Evolutionary conservation across 2,797 vertebrate genomes (phyloP), one percentile per base, ranked within the genome.

Genomic region (Heteromormyrus szaboi): DNA sequence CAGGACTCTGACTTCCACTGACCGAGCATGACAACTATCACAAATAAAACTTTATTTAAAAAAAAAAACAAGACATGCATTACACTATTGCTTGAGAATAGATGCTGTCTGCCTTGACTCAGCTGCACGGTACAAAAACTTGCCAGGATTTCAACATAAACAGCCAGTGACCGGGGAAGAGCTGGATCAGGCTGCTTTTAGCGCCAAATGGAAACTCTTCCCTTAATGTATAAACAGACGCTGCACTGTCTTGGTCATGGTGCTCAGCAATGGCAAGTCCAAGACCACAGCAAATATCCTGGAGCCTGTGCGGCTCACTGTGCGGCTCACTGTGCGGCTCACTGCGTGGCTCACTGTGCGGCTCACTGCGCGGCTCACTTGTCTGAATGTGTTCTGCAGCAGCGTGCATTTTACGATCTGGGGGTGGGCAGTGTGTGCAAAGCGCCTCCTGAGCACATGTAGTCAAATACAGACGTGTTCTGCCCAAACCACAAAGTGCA

Each of bases 301-400:
- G 95, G 95, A 96, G 96, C 94, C 94, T 91, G 54, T 90, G 92
- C 90, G 92, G 92, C 92, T 91, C 90, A 65, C 91, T 84, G 41
- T 0, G 37, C 0, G 92, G 92, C 92, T 91, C 90, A 65, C 91
- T 84, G n/a, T n/a, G n/a, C n/a, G 41, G 41, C 41, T 41, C 41
- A 37, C 2, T 37, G 37, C 37, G 37, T 3, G 37, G 37, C 37
- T 37, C 37, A 41, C 41, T 41, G 41, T 0, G 37, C 37, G 3
- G 37, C 37, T 37, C 37, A 41, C 94, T 91, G 54, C 90, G 92
- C 90, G 92, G 92, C 92, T 91, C 90, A 65, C 91, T 84, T 87
- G 88, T 79, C 95, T 94, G 95, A 96, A 94, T 94, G 93, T 92
- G 94, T 95, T 95, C 95, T 96, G 95, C 95, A 92, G 93, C 85